A percentile compares a stretch with the other conserved stretches of the same genome.
phyloP scores from a whole-genome alignment of 2,888 invertebrate species.

The Drosophila pullipes region DNA sequence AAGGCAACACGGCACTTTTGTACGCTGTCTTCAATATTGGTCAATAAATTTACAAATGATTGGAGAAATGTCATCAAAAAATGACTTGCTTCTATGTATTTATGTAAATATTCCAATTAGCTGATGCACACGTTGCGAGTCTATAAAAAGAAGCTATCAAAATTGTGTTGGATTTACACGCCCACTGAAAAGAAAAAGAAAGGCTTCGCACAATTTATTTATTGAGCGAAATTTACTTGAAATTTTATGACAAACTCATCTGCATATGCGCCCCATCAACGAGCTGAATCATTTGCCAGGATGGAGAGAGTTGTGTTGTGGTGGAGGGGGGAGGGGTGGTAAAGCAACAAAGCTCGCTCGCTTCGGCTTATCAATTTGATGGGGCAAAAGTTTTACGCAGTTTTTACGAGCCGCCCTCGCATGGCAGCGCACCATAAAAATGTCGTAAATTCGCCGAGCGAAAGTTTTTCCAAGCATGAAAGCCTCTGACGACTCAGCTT shows the following conservation, averaged over 20 bases:
- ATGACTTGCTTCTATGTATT: background rate
- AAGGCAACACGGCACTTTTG: background rate
- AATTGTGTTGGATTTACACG: conserved; percentile 28
- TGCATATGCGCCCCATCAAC: conserved; percentile 65
- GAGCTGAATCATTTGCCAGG: conserved; percentile 27
- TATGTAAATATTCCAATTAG: background rate
- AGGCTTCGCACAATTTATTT: conserved; percentile 74
- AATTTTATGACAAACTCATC: conserved; percentile 65
- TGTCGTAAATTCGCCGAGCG: conserved; percentile 80
- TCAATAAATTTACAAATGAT: background rate
- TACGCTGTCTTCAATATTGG: background rate
- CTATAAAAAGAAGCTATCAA: conserved; percentile 21
- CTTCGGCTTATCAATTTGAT: conserved; percentile 57
- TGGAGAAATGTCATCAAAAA: background rate
- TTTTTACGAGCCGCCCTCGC: conserved; percentile 74
- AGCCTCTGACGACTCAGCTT: conserved; percentile 43
- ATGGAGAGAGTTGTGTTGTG: background rate
- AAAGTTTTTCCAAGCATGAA: conserved; percentile 67
- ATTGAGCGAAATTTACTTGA: conserved; percentile 57
- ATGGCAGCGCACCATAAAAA: conserved; percentile 83
- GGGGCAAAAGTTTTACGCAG: conserved; percentile 71
- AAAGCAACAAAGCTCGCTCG: conserved; percentile 1
- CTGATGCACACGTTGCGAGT: conserved; percentile 12
- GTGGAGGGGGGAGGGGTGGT: background rate
- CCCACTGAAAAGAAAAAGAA: conserved; percentile 37